These are phyloP conservation scores for Therioaphis trifolii DNA, from an alignment of 2,888 invertebrate genomes.

Conservation along the genomic window DNA sequence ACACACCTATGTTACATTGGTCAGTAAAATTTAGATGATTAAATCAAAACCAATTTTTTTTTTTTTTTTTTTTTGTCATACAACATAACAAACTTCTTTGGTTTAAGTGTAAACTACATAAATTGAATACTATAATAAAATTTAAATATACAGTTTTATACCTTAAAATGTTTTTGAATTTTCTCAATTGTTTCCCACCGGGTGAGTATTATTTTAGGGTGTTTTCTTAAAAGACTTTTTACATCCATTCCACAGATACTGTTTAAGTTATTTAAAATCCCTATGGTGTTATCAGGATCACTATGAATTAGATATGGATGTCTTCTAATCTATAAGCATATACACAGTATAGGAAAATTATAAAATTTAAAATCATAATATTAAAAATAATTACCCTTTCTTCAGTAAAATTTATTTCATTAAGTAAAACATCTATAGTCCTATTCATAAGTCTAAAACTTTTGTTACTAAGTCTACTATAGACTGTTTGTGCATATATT, in stretches of 20 bases:
- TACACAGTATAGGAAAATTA: not conserved
- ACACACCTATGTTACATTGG: no score
- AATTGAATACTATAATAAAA: not conserved
- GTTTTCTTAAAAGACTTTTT: slow-evolving; percentile 32
- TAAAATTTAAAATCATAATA: not conserved
- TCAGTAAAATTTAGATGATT: no score
- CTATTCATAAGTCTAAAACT: slow-evolving; percentile 43
- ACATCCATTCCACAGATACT: slow-evolving; percentile 35
- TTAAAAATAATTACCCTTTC: slow-evolving; percentile 8
- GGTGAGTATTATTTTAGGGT: slow-evolving; percentile 49
- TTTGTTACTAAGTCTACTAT: slow-evolving; percentile 35
- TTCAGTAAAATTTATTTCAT: slow-evolving; percentile 46
- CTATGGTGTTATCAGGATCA: slow-evolving; percentile 45
- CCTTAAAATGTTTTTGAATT: slow-evolving; percentile 47
- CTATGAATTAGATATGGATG: slow-evolving; percentile 51
- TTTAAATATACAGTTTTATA: not conserved
- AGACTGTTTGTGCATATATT: slow-evolving; percentile 14
- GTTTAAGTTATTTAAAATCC: slow-evolving; percentile 32
- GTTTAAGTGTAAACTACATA: no score
- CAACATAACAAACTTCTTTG: no score
- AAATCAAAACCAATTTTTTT: no score
- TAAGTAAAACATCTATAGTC: slow-evolving; percentile 34
- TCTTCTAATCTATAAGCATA: slow-evolving; percentile 43
- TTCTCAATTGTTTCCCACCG: slow-evolving; percentile 24
- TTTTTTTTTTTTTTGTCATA: no score